A percentile compares a stretch with the other conserved stretches of the same genome.
These are phyloP conservation scores for Microcebus murinus DNA, from an alignment of 2,113 vertebrate species.

Conservation along the genomic window DNA sequence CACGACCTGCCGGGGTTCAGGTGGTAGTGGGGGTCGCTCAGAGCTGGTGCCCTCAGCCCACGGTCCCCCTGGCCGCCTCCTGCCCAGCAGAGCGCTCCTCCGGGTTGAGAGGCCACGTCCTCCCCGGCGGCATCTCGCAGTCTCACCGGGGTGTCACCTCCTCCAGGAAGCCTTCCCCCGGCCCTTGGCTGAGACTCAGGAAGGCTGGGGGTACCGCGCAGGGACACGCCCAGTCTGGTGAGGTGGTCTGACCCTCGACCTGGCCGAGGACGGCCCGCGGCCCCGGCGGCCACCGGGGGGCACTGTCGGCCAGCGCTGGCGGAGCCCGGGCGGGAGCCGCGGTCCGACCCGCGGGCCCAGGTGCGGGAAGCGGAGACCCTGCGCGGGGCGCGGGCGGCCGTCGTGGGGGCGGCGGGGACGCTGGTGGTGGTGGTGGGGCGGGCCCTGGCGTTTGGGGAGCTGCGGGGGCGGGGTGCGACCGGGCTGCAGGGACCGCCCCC, in stretches of 20 bases:
- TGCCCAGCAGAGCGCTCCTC: not conserved
- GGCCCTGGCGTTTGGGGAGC: too few species aligned
- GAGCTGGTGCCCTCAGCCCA: rapidly evolving
- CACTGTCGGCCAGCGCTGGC: conserved; percentile 59
- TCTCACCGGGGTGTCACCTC: not conserved
- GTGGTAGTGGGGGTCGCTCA: rapidly evolving
- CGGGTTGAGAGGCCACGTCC: not conserved
- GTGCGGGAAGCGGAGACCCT: too few species aligned
- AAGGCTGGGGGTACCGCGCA: not conserved
- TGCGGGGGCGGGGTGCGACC: too few species aligned
- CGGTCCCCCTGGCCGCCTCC: too few species aligned
- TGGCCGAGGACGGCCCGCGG: rapidly evolving
- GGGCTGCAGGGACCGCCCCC: too few species aligned
- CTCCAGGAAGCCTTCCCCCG: not conserved
- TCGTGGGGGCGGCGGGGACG: too few species aligned
- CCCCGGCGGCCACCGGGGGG: conserved; percentile 5
- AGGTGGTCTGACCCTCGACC: rapidly evolving
- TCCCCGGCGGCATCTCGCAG: not conserved
- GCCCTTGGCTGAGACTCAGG: not conserved
- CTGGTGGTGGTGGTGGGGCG: too few species aligned
- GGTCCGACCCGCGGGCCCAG: too few species aligned
- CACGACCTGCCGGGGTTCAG: rapidly evolving
- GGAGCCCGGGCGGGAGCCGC: not conserved
- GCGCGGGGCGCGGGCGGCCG: not conserved
- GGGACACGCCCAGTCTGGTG: rapidly evolving